These are phyloP conservation scores for Distichodus sexfasciatus DNA, from an alignment of 2,797 vertebrate species.

Conservation along the genomic window DNA sequence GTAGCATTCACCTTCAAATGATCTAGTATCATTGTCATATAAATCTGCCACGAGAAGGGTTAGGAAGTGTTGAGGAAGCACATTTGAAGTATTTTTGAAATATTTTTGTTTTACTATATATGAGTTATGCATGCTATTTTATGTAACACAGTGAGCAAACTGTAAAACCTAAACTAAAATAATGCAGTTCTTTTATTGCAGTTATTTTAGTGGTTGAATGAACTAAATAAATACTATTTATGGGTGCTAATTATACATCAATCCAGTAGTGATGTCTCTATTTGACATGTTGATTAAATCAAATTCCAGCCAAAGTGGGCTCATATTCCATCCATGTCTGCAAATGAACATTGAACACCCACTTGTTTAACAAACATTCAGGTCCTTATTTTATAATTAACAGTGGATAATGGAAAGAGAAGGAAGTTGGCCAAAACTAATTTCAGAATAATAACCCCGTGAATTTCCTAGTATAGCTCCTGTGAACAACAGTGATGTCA, in stretches of 20 bases:
- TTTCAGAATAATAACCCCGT: conserved; percentile 19
- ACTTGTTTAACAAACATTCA: conserved; percentile 48
- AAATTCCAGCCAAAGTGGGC: no score
- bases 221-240: no score
- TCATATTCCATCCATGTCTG: background rate
- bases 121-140: no score
- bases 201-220: no score
- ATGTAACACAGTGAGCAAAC: no score
- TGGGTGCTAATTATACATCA: no score
- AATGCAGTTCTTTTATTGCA: no score
- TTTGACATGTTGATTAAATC: no score
- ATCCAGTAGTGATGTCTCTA: no score
- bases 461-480: conserved; percentile 31
- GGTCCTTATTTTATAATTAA: conserved; percentile 43
- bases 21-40: conserved; percentile 37
- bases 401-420: conserved; percentile 61
- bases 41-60: background rate
- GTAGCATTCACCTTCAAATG: conserved; percentile 35
- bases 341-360: background rate
- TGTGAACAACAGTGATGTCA: conserved; percentile 23
- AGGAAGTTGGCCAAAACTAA: conserved; percentile 30
- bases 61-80: background rate
- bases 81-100: background rate
- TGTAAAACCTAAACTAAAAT: no score
- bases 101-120: background rate